Conservation (phyloP, 2,113 vertebrate genomes). For the Haliaeetus leucogaster region DNA sequence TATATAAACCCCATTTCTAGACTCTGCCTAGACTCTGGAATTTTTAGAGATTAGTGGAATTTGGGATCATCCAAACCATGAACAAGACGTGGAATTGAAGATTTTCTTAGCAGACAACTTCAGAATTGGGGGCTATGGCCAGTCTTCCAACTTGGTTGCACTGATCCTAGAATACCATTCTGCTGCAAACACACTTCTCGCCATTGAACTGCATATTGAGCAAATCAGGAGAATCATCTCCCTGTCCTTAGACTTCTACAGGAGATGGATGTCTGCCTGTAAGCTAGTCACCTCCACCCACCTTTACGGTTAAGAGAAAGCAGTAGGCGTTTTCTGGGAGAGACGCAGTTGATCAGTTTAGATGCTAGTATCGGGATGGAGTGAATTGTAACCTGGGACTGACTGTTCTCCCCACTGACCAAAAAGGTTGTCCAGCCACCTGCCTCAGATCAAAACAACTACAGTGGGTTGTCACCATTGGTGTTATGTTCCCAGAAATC, state of each 20-base stretch:
- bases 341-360: neutral
- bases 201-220: neutral
- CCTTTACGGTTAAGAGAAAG: neutral
- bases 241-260: neutral
- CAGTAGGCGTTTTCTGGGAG: neutral
- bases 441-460: neutral
- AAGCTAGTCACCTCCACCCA: neutral
- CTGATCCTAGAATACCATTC: neutral
- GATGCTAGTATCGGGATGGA: neutral
- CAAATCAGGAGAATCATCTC: neutral
- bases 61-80: neutral
- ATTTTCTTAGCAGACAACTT: neutral
- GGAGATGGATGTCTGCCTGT: neutral
- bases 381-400: neutral
- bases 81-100: neutral
- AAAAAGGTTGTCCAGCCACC: neutral
- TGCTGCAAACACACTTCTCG: neutral
- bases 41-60: neutral
- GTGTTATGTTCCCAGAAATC: neutral
- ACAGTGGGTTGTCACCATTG: neutral
- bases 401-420: neutral
- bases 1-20: neutral
- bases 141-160: neutral
- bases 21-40: neutral
- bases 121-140: neutral